A percentile compares a stretch with the other conserved stretches of the same genome.
These are phyloP conservation scores for Streblospio benedicti DNA, from an alignment of 1,140 invertebrate species.

Conservation along the genomic window DNA sequence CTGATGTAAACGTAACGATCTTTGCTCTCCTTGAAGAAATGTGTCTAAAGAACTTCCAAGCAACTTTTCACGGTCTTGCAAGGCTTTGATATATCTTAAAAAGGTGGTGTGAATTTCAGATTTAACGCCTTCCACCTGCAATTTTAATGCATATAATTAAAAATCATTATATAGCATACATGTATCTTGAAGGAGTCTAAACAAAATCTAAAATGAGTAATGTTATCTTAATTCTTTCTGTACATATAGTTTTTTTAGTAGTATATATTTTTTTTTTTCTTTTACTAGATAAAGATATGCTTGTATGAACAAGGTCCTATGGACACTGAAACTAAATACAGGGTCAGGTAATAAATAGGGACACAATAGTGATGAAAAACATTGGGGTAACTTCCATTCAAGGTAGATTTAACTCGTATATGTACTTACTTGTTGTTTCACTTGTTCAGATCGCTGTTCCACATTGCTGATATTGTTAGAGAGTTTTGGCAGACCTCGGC, in stretches of 20 bases:
- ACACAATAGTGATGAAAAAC: too few species aligned
- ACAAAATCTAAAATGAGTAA: too few species aligned
- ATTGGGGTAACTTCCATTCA: too few species aligned
- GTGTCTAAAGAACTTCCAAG: constrained; percentile 79
- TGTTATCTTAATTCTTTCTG: too few species aligned
- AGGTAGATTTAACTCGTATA: constrained; percentile 51
- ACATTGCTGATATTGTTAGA: constrained; percentile 42
- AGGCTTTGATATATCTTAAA: constrained; percentile 74
- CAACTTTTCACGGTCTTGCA: constrained; percentile 79
- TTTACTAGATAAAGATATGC: too few species aligned
- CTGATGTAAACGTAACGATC: constrained; percentile 74
- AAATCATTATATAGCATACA: too few species aligned
- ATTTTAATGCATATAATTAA: neutral
- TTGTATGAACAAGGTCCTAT: too few species aligned
- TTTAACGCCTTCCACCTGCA: constrained; percentile 57
- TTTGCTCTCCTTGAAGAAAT: constrained; percentile 72
- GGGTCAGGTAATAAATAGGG: too few species aligned
- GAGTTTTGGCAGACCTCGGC: constrained; percentile 56
- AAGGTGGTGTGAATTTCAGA: constrained; percentile 89
- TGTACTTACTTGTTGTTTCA: constrained; percentile 28
- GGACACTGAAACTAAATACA: too few species aligned
- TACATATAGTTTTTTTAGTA: too few species aligned
- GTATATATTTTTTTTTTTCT: too few species aligned
- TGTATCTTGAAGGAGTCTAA: too few species aligned
- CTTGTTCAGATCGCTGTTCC: constrained; percentile 27